Evolutionary conservation across 2,113 vertebrate species (phyloP).

Genomic region (Psilopogon haemacephalus): DNA sequence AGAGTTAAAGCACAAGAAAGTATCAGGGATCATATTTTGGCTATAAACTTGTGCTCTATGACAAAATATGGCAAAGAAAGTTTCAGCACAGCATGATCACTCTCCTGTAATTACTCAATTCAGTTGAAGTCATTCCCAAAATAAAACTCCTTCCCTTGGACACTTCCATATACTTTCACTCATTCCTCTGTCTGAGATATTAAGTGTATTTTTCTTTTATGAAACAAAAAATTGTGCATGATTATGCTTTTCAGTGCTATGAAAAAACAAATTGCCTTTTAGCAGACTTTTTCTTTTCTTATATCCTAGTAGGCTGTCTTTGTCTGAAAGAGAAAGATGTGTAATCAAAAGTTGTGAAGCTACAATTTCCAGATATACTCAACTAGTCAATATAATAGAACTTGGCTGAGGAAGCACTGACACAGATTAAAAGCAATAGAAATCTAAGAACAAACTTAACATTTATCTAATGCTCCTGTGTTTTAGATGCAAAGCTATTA

Average conservation of each 20-base stretch:
- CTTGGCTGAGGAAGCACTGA: background rate
- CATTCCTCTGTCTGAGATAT: background rate
- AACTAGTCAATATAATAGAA: background rate
- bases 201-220: background rate
- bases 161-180: background rate
- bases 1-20: background rate
- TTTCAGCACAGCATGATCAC: background rate
- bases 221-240: background rate
- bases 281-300: rapidly evolving
- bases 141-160: background rate
- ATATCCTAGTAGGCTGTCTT: background rate
- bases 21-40: background rate
- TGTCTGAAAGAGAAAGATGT: background rate
- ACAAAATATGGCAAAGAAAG: background rate
- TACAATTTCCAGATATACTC: background rate
- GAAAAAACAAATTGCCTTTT: background rate
- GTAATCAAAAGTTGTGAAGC: background rate
- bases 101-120: background rate
- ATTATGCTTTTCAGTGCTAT: background rate
- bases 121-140: background rate
- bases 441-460: background rate
- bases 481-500: background rate
- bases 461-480: background rate
- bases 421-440: background rate
- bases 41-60: background rate